phyloP scores from a whole-genome alignment of 2,888 invertebrate genomes.

The Agrochola lychnidis region DNA sequence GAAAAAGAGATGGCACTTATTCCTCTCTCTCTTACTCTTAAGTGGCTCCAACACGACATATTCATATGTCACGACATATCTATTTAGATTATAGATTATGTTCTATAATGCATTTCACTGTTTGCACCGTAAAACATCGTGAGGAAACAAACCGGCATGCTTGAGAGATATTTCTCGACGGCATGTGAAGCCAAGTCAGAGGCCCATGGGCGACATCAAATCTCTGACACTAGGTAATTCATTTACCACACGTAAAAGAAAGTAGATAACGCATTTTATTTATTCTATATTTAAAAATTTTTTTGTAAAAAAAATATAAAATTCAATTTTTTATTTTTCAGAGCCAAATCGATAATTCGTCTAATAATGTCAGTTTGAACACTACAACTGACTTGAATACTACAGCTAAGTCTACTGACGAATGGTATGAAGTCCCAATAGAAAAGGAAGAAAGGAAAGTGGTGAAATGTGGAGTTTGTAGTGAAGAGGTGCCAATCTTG shows the following conservation, averaged over 20 bases:
- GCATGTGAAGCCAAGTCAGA: too few relatives aligned
- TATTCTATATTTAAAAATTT: too few relatives aligned
- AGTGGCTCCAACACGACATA: neutral
- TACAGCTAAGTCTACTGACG: conserved; percentile 31
- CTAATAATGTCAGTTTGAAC: conserved; percentile 31
- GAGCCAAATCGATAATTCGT: conserved; percentile 29
- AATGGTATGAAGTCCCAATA: conserved; percentile 47
- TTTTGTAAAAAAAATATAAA: too few relatives aligned
- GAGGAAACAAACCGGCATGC: too few relatives aligned
- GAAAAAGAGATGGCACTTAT: neutral
- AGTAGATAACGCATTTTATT: too few relatives aligned
- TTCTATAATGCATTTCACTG: neutral
- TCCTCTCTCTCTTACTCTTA: neutral
- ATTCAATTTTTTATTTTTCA: conserved; percentile 17
- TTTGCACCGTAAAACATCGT: too few relatives aligned
- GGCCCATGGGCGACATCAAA: too few relatives aligned
- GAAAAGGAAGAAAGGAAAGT: conserved; percentile 23
- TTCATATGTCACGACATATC: neutral
- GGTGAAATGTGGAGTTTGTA: conserved; percentile 82
- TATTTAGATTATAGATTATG: neutral
- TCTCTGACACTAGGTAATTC: too few relatives aligned
- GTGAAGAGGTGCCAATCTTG: conserved; percentile 67
- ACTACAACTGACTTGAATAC: conserved; percentile 26
- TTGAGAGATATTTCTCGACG: too few relatives aligned
- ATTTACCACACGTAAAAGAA: too few relatives aligned